Conservation (phyloP, 2,113 vertebrate species). For the Hassar affinis region DNA sequence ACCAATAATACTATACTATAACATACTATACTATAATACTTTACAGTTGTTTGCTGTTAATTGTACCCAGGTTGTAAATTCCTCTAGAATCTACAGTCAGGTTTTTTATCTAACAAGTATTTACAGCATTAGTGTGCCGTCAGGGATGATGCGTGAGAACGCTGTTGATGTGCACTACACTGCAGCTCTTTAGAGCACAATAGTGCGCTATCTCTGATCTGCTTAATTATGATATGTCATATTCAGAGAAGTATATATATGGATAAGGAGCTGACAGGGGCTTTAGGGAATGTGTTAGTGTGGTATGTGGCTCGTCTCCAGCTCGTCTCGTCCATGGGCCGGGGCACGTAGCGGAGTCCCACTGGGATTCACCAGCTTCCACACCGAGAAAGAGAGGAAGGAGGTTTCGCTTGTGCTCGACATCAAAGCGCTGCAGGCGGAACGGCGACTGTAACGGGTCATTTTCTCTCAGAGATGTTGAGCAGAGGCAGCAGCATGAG, state of each 20-base stretch:
- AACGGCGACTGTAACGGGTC: constrained; percentile 48
- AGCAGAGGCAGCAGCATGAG: constrained; percentile 49
- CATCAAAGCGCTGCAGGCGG: constrained; percentile 58
- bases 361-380: constrained; percentile 54
- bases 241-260: constrained; percentile 6
- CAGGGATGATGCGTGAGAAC: neutral
- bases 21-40: neutral
- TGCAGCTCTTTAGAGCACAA: neutral
- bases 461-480: constrained; percentile 56
- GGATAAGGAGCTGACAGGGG: constrained; percentile 6
- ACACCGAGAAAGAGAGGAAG: constrained; percentile 56
- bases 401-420: constrained; percentile 49
- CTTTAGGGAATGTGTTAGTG: constrained; percentile 27
- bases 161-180: neutral
- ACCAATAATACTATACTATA: no score
- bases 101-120: neutral
- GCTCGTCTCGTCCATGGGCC: constrained; percentile 51
- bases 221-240: constrained; percentile 12
- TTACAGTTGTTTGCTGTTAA: no score
- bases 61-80: neutral
- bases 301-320: constrained; percentile 53
- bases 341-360: constrained; percentile 56
- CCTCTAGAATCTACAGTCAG: neutral
- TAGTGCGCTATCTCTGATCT: neutral
- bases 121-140: no score